phyloP scores from a whole-genome alignment of 1,140 invertebrate species.

The Pseudobourletiella spinata region DNA sequence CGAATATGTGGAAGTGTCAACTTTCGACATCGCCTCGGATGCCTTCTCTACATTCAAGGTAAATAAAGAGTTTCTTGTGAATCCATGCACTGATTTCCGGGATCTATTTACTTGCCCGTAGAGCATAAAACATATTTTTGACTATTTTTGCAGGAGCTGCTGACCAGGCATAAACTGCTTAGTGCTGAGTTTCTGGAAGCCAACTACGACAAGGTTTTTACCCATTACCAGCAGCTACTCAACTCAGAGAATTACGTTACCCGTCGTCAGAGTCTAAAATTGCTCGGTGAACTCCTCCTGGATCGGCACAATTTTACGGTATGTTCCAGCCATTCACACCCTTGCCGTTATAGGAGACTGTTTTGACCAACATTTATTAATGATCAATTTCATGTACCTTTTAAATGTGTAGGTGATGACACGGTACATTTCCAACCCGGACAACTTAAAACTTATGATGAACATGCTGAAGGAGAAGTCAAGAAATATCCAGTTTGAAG shows the following conservation, averaged over 20 bases:
- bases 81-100: background rate
- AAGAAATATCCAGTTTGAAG: slow-evolving; percentile 99
- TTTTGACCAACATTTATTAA: background rate
- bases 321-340: background rate
- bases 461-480: slow-evolving; percentile 99
- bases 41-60: slow-evolving; percentile 99
- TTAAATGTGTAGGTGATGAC: slow-evolving; percentile 71
- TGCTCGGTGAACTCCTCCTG: slow-evolving; percentile 91
- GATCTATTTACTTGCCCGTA: background rate
- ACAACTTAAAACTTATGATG: slow-evolving; percentile 99
- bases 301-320: slow-evolving; percentile 98
- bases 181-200: slow-evolving; percentile 97
- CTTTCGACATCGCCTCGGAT: slow-evolving; percentile 99
- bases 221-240: slow-evolving; percentile 89
- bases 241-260: slow-evolving; percentile 58
- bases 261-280: slow-evolving; percentile 90
- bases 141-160: slow-evolving; percentile 68
- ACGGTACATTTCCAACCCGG: slow-evolving; percentile 96
- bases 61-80: too few relatives aligned
- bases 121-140: too few relatives aligned
- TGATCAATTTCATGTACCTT: background rate
- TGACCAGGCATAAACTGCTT: slow-evolving; percentile 96
- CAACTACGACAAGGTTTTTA: slow-evolving; percentile 98
- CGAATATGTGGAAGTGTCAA: slow-evolving; percentile 98
- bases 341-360: too few relatives aligned